Conservation (phyloP, 2,888 invertebrate species). For the Dexiosoma caninum region DNA sequence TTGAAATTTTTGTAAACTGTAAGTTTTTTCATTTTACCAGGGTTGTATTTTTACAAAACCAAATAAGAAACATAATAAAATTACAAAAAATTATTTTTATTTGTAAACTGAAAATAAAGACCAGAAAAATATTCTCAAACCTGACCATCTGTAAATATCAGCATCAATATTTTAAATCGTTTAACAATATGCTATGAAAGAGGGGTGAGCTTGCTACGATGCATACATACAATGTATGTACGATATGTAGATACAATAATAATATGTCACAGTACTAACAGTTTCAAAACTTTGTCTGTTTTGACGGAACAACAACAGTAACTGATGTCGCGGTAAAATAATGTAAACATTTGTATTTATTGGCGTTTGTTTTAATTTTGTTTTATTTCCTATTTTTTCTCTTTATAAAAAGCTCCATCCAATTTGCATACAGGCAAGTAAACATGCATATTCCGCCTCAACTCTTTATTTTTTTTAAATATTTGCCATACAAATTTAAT, state of each 20-base stretch:
- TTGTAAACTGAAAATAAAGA: too few species aligned
- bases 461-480: neutral
- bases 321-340: conserved; percentile 23
- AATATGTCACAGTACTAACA: too few species aligned
- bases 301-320: conserved; percentile 7
- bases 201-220: neutral
- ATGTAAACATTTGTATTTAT: conserved; percentile 31
- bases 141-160: neutral
- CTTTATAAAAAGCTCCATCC: neutral
- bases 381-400: neutral
- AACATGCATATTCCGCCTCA: neutral
- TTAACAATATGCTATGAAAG: neutral
- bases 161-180: conserved; percentile 6
- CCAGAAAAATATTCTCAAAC: neutral
- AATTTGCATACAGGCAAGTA: neutral
- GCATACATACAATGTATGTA: neutral
- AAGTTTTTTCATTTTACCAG: too few species aligned
- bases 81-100: too few species aligned
- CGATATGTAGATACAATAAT: too few species aligned
- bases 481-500: neutral
- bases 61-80: too few species aligned
- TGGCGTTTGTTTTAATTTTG: neutral
- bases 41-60: too few species aligned
- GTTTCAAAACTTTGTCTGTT: neutral
- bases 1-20: too few species aligned